Base-by-base conservation (phyloP, 2,888 invertebrate species). In the Drosophila pegasa region DNA sequence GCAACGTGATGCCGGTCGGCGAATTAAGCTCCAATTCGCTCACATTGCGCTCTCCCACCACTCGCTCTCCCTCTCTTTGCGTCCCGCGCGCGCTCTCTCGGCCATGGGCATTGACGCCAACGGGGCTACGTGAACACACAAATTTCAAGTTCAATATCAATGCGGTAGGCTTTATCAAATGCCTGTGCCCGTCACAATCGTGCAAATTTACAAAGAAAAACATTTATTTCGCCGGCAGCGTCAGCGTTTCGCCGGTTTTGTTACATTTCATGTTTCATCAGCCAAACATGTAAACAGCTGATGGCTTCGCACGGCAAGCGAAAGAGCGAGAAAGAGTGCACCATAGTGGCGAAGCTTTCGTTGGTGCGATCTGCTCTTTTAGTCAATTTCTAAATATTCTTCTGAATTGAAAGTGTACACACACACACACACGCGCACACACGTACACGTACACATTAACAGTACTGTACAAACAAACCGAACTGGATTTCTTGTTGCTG, bases 101-200 rank as follows among this genome's bases (percentile, higher is more conserved):
- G 27, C 16, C 20, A 18, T 18, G 55, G 16, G 45, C 62, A 48
- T 65, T 62, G 59, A 50, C 60, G 40, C 41, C 41, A 60, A 38
- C 37, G 33, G 31, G 55, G 22, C 61, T 65, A 59, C 56, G 50
- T 55, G 52, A 43, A 59, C 56, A 48, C 56, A 48, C 22, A 57
- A 25, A 68, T 58, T 80, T 85, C 85, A 85, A 87, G 87, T 87
- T 87, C 88, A 87, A 83, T 78, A 83, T 65, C 81, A 81, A 68
- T 69, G 68, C 58, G 43, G 56, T 25, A 22, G 61, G 59, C 59
- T 43, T 58, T 59, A 64, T 50, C 60, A 54, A 40, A 59, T 56
- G 43, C 20, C 22, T 22, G 16, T 27, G 20, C 25, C 25, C 47
- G 59, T 63, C 22, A 59, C 43, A 22, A 48, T 40, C 27, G 27